Percentiles rank a stretch among this genome's conserved stretches.
phyloP scores from a whole-genome alignment of 2,888 invertebrate genomes.

The Dermolepida albohirtum region DNA sequence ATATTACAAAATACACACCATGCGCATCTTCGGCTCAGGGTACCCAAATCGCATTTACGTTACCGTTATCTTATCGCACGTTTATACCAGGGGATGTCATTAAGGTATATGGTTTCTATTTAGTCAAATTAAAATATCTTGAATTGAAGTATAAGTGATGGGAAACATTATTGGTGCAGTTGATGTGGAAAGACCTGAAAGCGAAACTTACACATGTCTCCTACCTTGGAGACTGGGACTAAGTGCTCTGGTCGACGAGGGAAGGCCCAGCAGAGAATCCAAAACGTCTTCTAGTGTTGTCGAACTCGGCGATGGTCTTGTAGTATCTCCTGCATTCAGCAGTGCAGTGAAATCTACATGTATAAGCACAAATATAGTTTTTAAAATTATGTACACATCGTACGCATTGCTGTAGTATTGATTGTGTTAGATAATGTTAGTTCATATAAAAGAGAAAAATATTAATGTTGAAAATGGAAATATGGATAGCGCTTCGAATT shows the following conservation, averaged over 20 bases:
- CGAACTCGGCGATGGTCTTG: slow-evolving; percentile 80
- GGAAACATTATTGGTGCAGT: slow-evolving; percentile 28
- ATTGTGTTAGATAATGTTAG: too few relatives aligned
- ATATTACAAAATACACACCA: too few relatives aligned
- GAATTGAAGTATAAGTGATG: slow-evolving; percentile 6
- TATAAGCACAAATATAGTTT: slow-evolving; percentile 6
- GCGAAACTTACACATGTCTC: slow-evolving; percentile 83
- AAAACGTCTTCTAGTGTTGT: slow-evolving; percentile 94
- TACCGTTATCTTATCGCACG: too few relatives aligned
- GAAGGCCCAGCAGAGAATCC: slow-evolving; percentile 90
- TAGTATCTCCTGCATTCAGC: slow-evolving; percentile 68
- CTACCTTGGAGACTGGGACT: slow-evolving; percentile 78
- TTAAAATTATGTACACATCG: too few relatives aligned
- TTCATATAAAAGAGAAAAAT: too few relatives aligned
- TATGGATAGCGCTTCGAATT: too few relatives aligned
- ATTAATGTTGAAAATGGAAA: too few relatives aligned
- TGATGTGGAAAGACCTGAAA: slow-evolving; percentile 63
- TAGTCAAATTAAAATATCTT: too few relatives aligned
- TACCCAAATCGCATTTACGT: too few relatives aligned
- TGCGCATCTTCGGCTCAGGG: too few relatives aligned
- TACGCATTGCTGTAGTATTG: too few relatives aligned
- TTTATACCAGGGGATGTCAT: too few relatives aligned
- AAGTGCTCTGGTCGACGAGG: slow-evolving; percentile 81
- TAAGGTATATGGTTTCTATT: slow-evolving; percentile 37
- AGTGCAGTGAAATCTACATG: slow-evolving; percentile 54